These are phyloP conservation scores for Aeoliscus strigatus DNA, from an alignment of 2,797 vertebrate species.

Conservation along the genomic window DNA sequence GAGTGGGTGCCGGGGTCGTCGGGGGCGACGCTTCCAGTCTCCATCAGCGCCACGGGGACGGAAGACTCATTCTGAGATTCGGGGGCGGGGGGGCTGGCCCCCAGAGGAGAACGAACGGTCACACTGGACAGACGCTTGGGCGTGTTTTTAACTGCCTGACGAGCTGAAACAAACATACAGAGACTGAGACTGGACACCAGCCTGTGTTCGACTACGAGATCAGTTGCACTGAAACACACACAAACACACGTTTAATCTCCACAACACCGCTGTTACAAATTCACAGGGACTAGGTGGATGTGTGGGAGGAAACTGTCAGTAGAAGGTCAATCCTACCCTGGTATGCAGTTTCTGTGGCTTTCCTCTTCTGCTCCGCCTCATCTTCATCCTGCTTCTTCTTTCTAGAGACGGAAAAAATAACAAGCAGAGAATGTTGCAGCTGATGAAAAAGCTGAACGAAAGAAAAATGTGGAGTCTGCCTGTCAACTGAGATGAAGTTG, in stretches of 20 bases:
- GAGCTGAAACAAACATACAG: conserved; percentile 74
- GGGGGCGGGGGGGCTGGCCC: conserved; percentile 81
- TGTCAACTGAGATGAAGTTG: too few species aligned
- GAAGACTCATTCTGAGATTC: conserved; percentile 76
- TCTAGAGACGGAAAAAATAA: conserved; percentile 58
- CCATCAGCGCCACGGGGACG: conserved; percentile 68
- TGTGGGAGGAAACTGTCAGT: too few species aligned
- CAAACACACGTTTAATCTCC: too few species aligned
- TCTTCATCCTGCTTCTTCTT: conserved; percentile 96
- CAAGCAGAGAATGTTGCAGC: neutral
- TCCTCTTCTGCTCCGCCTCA: conserved; percentile 92
- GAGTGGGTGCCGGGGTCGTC: conserved; percentile 79
- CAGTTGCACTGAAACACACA: too few species aligned
- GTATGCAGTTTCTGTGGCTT: conserved; percentile 91
- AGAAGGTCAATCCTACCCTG: conserved; percentile 74
- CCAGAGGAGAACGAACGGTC: conserved; percentile 89
- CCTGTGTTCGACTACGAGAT: too few species aligned
- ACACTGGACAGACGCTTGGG: conserved; percentile 87
- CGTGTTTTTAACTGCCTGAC: conserved; percentile 92
- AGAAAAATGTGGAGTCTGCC: too few species aligned
- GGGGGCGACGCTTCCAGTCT: conserved; percentile 73
- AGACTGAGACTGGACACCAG: too few species aligned
- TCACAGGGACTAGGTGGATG: too few species aligned
- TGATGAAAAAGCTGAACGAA: too few species aligned
- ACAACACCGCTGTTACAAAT: too few species aligned